A percentile compares a stretch with the other conserved stretches of the same genome.
Conservation (phyloP, 2,797 vertebrate genomes). For the Mormyrus proboscirostris region DNA sequence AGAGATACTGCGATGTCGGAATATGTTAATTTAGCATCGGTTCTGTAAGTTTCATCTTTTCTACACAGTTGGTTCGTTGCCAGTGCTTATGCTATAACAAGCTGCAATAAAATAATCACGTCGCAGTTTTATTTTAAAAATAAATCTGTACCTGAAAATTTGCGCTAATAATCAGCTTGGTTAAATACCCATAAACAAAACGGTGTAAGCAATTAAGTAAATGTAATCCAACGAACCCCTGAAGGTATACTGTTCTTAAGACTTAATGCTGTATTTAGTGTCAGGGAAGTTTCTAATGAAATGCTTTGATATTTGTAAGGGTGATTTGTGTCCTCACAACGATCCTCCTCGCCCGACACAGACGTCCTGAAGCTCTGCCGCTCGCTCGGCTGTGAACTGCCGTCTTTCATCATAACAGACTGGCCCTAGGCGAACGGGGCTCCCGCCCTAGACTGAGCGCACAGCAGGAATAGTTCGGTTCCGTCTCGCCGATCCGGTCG, state of each 20-base stretch:
- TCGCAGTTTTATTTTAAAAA: background rate
- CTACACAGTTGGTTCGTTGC: background rate
- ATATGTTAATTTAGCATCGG: background rate
- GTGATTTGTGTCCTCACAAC: background rate
- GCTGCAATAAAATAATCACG: background rate
- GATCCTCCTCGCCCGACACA: background rate
- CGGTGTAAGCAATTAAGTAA: background rate
- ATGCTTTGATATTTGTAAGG: background rate
- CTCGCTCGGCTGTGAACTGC: background rate
- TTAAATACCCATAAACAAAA: background rate
- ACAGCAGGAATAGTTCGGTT: background rate
- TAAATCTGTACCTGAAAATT: background rate
- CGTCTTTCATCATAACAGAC: background rate
- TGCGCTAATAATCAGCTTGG: background rate
- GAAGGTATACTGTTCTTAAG: background rate
- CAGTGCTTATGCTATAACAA: background rate
- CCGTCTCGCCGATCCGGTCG: background rate
- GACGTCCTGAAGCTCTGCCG: background rate
- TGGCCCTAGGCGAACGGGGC: background rate
- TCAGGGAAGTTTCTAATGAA: background rate
- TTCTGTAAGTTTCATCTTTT: background rate
- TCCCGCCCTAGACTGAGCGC: background rate
- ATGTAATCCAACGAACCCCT: background rate
- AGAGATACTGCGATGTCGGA: background rate
- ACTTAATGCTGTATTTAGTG: background rate